Evolutionary conservation across 2,113 vertebrate species (phyloP).

Genomic region (Centropus unirufus): DNA sequence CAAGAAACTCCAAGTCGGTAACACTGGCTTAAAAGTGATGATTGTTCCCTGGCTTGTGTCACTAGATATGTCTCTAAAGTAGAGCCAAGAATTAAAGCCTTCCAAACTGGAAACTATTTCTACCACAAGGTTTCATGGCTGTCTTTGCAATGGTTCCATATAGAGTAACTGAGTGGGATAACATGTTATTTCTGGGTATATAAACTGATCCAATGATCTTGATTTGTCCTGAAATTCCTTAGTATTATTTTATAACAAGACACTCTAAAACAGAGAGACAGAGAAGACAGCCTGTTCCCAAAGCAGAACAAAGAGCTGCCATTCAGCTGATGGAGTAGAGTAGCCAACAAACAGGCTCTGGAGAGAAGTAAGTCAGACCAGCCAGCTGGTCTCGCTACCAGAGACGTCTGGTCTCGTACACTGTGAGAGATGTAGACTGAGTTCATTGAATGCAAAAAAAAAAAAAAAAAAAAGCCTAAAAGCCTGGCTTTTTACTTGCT

Average conservation of each 20-base stretch:
- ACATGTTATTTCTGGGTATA: not conserved
- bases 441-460: not conserved
- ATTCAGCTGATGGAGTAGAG: not conserved
- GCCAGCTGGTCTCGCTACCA: conserved; percentile 42
- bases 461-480: not conserved
- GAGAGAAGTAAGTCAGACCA: conserved; percentile 15
- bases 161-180: not conserved
- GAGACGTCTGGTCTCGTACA: conserved; percentile 10
- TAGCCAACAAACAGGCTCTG: conserved; percentile 11
- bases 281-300: not conserved
- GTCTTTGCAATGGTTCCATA: not conserved
- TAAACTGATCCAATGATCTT: not conserved
- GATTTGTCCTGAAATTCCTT: not conserved
- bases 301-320: conserved; percentile 12
- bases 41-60: not conserved
- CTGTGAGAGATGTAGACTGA: not conserved
- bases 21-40: not conserved
- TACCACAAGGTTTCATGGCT: not conserved
- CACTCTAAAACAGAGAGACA: not conserved
- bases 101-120: not conserved
- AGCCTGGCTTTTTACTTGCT: not conserved
- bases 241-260: not conserved
- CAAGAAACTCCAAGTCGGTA: not conserved
- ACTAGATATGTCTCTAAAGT: not conserved
- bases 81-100: not conserved